A percentile compares a stretch with the other conserved stretches of the same genome.
These are phyloP conservation scores for Adelognathus sp. DNA, from an alignment of 2,888 invertebrate genomes.

Conservation along the genomic window DNA sequence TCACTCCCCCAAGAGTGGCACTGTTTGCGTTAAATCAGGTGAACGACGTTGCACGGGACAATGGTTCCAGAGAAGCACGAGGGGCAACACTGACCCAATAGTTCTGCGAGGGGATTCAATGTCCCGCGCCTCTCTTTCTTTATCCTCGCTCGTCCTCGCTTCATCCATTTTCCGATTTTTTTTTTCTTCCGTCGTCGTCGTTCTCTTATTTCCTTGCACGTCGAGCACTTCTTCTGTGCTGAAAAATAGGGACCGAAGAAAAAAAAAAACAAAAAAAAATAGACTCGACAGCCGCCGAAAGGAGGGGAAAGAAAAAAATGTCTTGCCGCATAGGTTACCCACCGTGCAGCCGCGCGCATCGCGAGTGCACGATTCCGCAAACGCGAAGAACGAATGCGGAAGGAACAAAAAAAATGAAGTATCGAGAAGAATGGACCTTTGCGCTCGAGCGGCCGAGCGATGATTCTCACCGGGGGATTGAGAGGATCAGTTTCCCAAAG, in stretches of 20 bases:
- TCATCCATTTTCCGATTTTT: slow-evolving; percentile 43
- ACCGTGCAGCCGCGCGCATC: slow-evolving; percentile 45
- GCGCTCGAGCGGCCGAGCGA: slow-evolving; percentile 47
- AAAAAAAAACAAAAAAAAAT: slow-evolving; percentile 26
- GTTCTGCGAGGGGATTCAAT: slow-evolving; percentile 7
- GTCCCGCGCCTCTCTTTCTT: slow-evolving; percentile 18
- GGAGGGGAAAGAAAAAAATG: slow-evolving; percentile 38
- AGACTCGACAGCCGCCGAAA: not conserved
- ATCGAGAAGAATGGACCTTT: slow-evolving; percentile 42
- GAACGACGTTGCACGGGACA: slow-evolving; percentile 70
- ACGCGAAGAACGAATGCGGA: slow-evolving; percentile 9
- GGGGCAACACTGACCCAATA: slow-evolving; percentile 23
- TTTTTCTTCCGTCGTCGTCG: slow-evolving; percentile 57
- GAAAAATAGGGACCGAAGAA: slow-evolving; percentile 31
- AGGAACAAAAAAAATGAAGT: slow-evolving; percentile 9
- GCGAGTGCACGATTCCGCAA: slow-evolving; percentile 45
- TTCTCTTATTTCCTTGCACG: slow-evolving; percentile 23
- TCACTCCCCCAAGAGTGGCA: slow-evolving; percentile 73
- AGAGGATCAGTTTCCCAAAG: slow-evolving; percentile 39
- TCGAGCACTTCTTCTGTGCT: slow-evolving; percentile 2
- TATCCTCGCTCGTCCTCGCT: slow-evolving; percentile 41
- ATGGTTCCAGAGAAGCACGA: slow-evolving; percentile 44
- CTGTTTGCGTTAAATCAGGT: slow-evolving; percentile 79
- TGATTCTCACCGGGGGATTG: slow-evolving; percentile 49
- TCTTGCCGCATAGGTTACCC: slow-evolving; percentile 36